phyloP scores from a whole-genome alignment of 2,797 vertebrate species.

The Epinephelus awoara region DNA sequence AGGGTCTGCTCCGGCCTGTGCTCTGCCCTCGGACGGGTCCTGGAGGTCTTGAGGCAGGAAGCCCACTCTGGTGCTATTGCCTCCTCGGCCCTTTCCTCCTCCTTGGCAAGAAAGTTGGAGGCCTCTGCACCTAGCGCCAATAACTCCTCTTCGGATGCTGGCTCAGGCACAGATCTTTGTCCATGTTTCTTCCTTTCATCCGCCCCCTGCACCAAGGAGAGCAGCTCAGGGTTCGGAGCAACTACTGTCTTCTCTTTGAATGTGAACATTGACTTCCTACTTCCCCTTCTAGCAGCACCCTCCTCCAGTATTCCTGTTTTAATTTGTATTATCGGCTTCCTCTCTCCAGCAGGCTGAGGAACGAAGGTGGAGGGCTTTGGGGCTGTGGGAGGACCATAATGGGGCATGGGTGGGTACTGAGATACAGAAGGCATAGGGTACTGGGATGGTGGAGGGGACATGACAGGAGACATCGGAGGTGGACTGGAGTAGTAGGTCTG shows the following conservation, averaged over 20 bases:
- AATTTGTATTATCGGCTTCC: slow-evolving; percentile 61
- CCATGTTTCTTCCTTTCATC: slow-evolving; percentile 92
- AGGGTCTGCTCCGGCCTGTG: slow-evolving; percentile 92
- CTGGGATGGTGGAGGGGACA: slow-evolving; percentile 56
- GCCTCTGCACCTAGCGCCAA: slow-evolving; percentile 96
- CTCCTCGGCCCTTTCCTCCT: slow-evolving; percentile 71
- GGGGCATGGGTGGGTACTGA: slow-evolving; percentile 82
- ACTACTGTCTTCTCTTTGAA: slow-evolving; percentile 96
- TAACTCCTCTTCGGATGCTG: slow-evolving; percentile 89
- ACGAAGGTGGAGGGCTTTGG: slow-evolving; percentile 81
- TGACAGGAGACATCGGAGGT: slow-evolving; percentile 68
- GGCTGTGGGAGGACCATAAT: slow-evolving; percentile 82
- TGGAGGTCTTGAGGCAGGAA: slow-evolving; percentile 94
- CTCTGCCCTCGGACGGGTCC: slow-evolving; percentile 87
- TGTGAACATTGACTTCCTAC: slow-evolving; percentile 97
- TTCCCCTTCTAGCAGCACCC: slow-evolving; percentile 81
- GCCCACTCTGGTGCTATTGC: slow-evolving; percentile 90
- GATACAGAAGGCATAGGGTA: slow-evolving; percentile 77
- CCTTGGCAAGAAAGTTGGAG: slow-evolving; percentile 91
- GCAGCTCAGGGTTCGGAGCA: slow-evolving; percentile 94
- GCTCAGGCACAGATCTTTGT: slow-evolving; percentile 86
- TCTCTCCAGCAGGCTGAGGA: slow-evolving; percentile 73
- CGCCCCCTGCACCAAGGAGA: slow-evolving; percentile 93
- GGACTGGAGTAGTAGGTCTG: slow-evolving; percentile 69
- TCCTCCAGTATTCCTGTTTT: slow-evolving; percentile 95